These are phyloP conservation scores for Etheostoma perlongum DNA, from an alignment of 2,797 vertebrate species.

Conservation along the genomic window DNA sequence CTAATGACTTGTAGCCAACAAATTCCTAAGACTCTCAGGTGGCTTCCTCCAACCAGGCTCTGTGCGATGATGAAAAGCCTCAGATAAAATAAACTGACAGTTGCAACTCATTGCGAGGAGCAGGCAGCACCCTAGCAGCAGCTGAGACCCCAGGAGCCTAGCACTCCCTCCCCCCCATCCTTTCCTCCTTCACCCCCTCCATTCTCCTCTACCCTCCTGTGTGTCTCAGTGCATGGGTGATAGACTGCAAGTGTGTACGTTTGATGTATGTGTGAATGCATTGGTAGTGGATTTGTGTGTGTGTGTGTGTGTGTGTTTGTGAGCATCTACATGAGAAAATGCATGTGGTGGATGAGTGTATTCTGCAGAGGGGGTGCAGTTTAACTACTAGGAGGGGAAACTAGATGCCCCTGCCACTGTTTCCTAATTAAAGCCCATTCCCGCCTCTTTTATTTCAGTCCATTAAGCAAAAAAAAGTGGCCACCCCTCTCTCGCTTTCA, in stretches of 20 bases:
- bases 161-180: constrained; percentile 55
- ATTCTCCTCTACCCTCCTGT: constrained; percentile 81
- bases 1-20: constrained; percentile 98
- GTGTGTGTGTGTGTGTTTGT: constrained; percentile 22
- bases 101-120: constrained; percentile 96
- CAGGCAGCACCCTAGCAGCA: constrained; percentile 93
- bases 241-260: constrained; percentile 49
- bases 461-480: constrained; percentile 94
- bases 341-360: constrained; percentile 43
- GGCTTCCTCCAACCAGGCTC: constrained; percentile 94
- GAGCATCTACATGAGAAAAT: constrained; percentile 52
- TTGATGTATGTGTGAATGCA: constrained; percentile 45
- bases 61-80: constrained; percentile 97
- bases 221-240: constrained; percentile 52
- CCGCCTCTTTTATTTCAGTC: constrained; percentile 94
- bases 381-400: constrained; percentile 83
- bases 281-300: constrained; percentile 24
- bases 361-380: constrained; percentile 70
- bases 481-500: constrained; percentile 88
- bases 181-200: constrained; percentile 82
- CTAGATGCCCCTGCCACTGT: constrained; percentile 87
- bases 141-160: constrained; percentile 94
- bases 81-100: constrained; percentile 99
- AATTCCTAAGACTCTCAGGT: constrained; percentile 97
- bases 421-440: constrained; percentile 94